Evolutionary conservation across 2,797 vertebrate species (phyloP).

Genomic region (Naso thynnoides): DNA sequence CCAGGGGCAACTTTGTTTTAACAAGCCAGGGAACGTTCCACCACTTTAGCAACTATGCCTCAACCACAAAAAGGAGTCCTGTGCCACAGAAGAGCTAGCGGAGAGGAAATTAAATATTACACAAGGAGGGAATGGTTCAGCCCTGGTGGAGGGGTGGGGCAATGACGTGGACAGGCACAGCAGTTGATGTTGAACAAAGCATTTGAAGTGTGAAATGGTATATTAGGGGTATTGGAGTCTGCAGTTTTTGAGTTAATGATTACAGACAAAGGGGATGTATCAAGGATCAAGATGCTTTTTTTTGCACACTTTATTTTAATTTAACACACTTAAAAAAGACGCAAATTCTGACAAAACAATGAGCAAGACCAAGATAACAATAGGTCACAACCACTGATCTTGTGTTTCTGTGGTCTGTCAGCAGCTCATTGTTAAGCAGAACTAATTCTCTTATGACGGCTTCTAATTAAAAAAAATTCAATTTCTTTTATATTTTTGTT

Average conservation of each 20-base stretch:
- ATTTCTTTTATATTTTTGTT: slow-evolving; percentile 8
- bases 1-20: slow-evolving; percentile 88
- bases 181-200: slow-evolving; percentile 51
- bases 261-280: slow-evolving; percentile 67
- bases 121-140: slow-evolving; percentile 78
- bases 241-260: slow-evolving; percentile 58
- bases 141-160: slow-evolving; percentile 52
- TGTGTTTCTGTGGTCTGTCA: not conserved
- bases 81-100: slow-evolving; percentile 79
- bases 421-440: slow-evolving; percentile 2
- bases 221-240: slow-evolving; percentile 44
- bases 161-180: slow-evolving; percentile 34
- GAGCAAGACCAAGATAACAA: slow-evolving; percentile 4
- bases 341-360: slow-evolving; percentile 18
- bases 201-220: slow-evolving; percentile 57
- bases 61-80: slow-evolving; percentile 83
- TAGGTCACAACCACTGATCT: slow-evolving; percentile 4
- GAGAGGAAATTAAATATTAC: slow-evolving; percentile 88
- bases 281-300: slow-evolving; percentile 67
- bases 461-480: slow-evolving; percentile 14
- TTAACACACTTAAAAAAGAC: slow-evolving; percentile 65
- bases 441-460: not conserved
- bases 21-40: slow-evolving; percentile 85
- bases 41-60: slow-evolving; percentile 81
- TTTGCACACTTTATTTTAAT: slow-evolving; percentile 69